phyloP scores from a whole-genome alignment of 2,888 invertebrate species.

The Dexiosoma caninum region DNA sequence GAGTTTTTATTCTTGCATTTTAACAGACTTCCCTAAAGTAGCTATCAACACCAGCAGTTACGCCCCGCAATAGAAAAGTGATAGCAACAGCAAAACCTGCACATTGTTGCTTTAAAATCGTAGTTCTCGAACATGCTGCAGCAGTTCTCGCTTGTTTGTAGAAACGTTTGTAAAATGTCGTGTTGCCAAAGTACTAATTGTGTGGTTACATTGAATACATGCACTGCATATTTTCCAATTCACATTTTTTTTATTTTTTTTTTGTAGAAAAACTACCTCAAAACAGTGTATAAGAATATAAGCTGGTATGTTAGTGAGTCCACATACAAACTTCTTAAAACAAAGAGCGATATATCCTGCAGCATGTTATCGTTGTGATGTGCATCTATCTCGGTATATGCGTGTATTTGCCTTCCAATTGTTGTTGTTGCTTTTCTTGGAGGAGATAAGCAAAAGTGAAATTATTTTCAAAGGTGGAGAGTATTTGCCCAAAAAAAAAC shows the following conservation, averaged over 20 bases:
- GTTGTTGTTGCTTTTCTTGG: not conserved
- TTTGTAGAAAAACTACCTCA: not conserved
- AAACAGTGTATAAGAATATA: not conserved
- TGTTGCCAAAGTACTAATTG: constrained; percentile 58
- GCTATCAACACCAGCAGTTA: constrained; percentile 62
- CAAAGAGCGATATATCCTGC: constrained; percentile 30
- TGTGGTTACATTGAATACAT: constrained; percentile 56
- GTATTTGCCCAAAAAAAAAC: constrained; percentile 37
- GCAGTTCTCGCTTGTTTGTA: not conserved
- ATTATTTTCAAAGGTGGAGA: constrained; percentile 41
- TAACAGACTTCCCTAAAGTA: constrained; percentile 55
- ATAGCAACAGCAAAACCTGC: constrained; percentile 24
- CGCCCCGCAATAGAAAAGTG: constrained; percentile 38
- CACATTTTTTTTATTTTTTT: not conserved
- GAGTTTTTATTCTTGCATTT: constrained; percentile 16
- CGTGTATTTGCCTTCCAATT: not conserved
- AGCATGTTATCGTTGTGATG: constrained; percentile 41
- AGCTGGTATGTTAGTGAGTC: not conserved
- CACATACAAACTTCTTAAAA: not conserved
- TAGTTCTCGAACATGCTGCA: constrained; percentile 3
- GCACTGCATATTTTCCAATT: constrained; percentile 14
- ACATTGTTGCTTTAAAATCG: constrained; percentile 43
- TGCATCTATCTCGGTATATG: not conserved
- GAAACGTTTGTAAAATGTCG: constrained; percentile 23
- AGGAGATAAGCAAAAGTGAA: constrained; percentile 43